These are phyloP conservation scores for Adelognathus sp. DNA, from an alignment of 2,888 invertebrate species.

Conservation along the genomic window DNA sequence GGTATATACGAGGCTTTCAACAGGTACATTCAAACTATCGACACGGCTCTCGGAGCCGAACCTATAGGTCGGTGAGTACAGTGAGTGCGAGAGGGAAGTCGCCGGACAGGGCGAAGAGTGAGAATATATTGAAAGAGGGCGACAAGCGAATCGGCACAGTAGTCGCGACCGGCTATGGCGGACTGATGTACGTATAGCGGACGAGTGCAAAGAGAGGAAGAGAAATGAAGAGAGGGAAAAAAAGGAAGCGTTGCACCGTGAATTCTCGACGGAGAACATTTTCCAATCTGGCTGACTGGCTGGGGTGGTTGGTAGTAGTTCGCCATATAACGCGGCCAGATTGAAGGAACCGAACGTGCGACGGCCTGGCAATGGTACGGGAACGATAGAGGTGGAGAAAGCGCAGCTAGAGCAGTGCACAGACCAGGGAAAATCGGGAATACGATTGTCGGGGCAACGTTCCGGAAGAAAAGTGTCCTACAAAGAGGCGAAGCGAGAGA, in stretches of 20 bases:
- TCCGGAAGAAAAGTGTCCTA: constrained; percentile 78
- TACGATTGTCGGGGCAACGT: constrained; percentile 78
- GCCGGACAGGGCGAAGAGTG: background rate
- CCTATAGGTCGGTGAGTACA: constrained; percentile 5
- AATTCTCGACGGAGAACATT: constrained; percentile 63
- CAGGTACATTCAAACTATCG: constrained; percentile 65
- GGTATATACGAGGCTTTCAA: constrained; percentile 65
- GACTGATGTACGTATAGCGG: constrained; percentile 28
- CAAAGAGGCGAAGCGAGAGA: constrained; percentile 68
- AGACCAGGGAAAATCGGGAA: constrained; percentile 71
- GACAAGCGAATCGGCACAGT: constrained; percentile 47
- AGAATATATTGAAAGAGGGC: constrained; percentile 45
- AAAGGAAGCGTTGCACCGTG: constrained; percentile 51
- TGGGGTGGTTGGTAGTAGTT: constrained; percentile 58
- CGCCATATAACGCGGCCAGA: constrained; percentile 73
- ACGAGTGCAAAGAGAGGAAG: constrained; percentile 14
- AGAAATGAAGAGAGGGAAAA: constrained; percentile 32
- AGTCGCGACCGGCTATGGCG: constrained; percentile 31
- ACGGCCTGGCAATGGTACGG: constrained; percentile 67
- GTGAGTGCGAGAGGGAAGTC: background rate
- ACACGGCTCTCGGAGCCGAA: constrained; percentile 42
- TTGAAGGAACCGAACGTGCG: constrained; percentile 74
- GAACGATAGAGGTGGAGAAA: constrained; percentile 61
- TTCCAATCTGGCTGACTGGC: constrained; percentile 62
- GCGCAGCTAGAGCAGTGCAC: constrained; percentile 63